A percentile compares a stretch with the other conserved stretches of the same genome.
Evolutionary conservation across 2,113 vertebrate genomes (phyloP).

Genomic region (Hymenochirus boettgeri): DNA sequence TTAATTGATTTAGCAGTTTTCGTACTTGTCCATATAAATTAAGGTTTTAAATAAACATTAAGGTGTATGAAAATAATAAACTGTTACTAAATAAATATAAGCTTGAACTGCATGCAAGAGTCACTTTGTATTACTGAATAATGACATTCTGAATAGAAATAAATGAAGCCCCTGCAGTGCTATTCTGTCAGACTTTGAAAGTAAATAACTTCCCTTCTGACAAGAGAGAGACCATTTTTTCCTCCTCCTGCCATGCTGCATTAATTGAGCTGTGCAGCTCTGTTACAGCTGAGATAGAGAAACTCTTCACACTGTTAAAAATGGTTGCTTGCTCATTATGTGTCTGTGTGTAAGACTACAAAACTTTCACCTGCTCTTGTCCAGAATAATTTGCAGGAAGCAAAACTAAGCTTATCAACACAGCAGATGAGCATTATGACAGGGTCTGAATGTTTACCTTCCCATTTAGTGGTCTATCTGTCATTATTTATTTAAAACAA

Average conservation of each 20-base stretch:
- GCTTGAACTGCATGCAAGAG: conserved; percentile 48
- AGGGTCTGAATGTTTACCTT: no score
- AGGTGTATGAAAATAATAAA: conserved; percentile 19
- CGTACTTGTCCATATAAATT: no score
- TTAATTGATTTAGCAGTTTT: no score
- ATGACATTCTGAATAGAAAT: conserved; percentile 66
- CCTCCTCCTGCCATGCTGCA: conserved; percentile 62
- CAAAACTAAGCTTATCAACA: no score
- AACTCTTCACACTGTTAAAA: conserved; percentile 24
- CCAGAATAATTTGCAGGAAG: neutral
- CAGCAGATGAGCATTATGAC: no score
- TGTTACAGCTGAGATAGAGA: conserved; percentile 49
- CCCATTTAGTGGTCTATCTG: no score
- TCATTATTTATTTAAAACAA: no score
- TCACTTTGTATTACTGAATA: conserved; percentile 62
- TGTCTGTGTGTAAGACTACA: conserved; percentile 1
- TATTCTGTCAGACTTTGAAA: conserved; percentile 73
- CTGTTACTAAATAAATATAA: conserved; percentile 47
- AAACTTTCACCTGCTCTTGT: conserved; percentile 5
- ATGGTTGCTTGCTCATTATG: conserved; percentile 19
- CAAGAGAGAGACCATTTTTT: conserved; percentile 62
- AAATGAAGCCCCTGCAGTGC: conserved; percentile 74
- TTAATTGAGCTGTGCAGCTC: conserved; percentile 68
- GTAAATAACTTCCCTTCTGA: conserved; percentile 74
- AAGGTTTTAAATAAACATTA: no score